Evolutionary conservation across 2,797 vertebrate genomes (phyloP).

Genomic region (Etheostoma perlongum): DNA sequence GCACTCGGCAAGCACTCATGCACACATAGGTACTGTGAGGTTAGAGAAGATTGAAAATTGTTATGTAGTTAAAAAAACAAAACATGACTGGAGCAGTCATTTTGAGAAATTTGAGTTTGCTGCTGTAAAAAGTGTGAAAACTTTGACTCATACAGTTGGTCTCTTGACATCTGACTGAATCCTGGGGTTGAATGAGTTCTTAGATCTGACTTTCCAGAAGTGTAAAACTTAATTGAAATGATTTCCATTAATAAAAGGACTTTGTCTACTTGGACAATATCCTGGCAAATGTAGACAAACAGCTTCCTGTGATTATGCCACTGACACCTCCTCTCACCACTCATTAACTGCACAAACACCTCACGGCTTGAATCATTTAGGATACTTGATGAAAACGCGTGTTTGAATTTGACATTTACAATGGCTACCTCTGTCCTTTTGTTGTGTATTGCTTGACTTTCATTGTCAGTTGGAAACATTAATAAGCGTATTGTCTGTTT

Average conservation of each 20-base stretch:
- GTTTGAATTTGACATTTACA: slow-evolving; percentile 29
- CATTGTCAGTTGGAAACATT: slow-evolving; percentile 18
- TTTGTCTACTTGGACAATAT: slow-evolving; percentile 14
- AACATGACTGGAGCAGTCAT: background rate
- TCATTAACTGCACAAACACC: slow-evolving; percentile 25
- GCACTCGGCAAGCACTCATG: background rate
- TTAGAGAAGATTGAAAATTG: background rate
- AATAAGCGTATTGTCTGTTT: slow-evolving; percentile 13
- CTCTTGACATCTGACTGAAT: slow-evolving; percentile 18
- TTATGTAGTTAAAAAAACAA: too few species aligned
- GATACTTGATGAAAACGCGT: background rate
- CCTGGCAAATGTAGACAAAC: background rate
- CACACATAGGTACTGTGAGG: background rate
- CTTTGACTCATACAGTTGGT: background rate
- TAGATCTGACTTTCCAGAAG: slow-evolving; percentile 1
- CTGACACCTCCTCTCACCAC: slow-evolving; percentile 19
- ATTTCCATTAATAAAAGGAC: background rate
- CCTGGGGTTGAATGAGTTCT: background rate
- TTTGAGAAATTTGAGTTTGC: background rate
- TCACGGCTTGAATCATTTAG: background rate
- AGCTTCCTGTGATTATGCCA: background rate
- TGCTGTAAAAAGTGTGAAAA: background rate
- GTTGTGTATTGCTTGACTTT: slow-evolving; percentile 1
- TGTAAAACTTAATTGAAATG: background rate
- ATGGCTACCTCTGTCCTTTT: slow-evolving; percentile 14